Base-by-base conservation (phyloP, 2,888 invertebrate species). In the Eilema depressum region DNA sequence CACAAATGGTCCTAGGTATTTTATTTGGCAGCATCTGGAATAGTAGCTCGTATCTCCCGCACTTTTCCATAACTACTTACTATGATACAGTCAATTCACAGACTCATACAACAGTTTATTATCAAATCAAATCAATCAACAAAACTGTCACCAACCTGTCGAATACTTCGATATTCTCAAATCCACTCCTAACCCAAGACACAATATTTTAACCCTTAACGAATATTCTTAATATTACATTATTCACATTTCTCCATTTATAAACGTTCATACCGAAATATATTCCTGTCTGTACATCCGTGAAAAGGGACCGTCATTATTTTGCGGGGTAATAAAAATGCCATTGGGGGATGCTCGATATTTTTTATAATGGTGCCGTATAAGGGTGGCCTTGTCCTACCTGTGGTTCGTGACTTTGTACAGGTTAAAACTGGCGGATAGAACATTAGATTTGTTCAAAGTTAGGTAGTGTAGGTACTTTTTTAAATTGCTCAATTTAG, bases 311-410 rank as follows among this genome's bases (percentile, higher is more conserved):
- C 84, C 86, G 86, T 85, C 88, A 88, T 89, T 88, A 90, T 90
- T 90, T 88, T 86, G 86, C 86, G 87, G 85, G 76, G 87, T 84
- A 86, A 88, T 90, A 90, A 90, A 90, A 90, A 87, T 86, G 89
- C 88, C 90, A 85, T 83, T 75, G 81, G 76, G 77, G 83, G 81
- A 82, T 82, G 82, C 76, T 80, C 84, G 81, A 85, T 86, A 87
- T 87, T 86, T 89, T 89, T 89, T 87, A 84, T 85, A 85, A 86
- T 82, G 72, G 57, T 47, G 75, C 82, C 37, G 75, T 71, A 76
- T 79, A 76, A 63, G 74, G 73, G 63, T 70, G 82, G 74, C 80
- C 80, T 81, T 80, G 81, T 72, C 69, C 61, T 75, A 81, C 78
- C 80, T 81, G 83, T 37, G 60, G 70, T 81, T 80, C 73, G 80